These are phyloP conservation scores for Zaprionus bogoriensis DNA, from an alignment of 2,888 invertebrate genomes.

Conservation along the genomic window DNA sequence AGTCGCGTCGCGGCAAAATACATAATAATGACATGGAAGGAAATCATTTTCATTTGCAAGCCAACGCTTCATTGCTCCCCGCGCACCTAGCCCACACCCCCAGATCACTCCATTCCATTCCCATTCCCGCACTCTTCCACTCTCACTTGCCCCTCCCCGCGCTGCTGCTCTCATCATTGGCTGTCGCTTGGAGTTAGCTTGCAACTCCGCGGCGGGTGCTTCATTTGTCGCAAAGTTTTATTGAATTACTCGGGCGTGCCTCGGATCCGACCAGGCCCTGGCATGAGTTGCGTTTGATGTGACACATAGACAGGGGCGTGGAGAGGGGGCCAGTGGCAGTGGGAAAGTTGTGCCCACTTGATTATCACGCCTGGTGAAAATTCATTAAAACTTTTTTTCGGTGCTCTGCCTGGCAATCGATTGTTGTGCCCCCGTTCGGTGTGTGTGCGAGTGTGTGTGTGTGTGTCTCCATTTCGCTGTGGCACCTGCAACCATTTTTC, in stretches of 20 bases:
- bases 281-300: conserved; percentile 55
- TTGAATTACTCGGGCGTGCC: conserved; percentile 77
- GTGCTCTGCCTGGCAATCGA: conserved; percentile 53
- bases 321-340: neutral
- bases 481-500: conserved; percentile 76
- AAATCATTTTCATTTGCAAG: conserved; percentile 77
- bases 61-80: conserved; percentile 52
- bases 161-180: conserved; percentile 26
- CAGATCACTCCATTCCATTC: neutral
- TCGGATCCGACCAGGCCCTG: conserved; percentile 28
- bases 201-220: conserved; percentile 55
- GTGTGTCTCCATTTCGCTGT: conserved; percentile 11
- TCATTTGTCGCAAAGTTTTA: conserved; percentile 80
- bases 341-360: conserved; percentile 42
- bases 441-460: neutral
- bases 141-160: neutral
- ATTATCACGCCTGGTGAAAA: conserved; percentile 76
- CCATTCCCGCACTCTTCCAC: neutral
- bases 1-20: conserved; percentile 60
- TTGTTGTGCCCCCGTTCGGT: conserved; percentile 11
- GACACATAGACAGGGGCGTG: conserved; percentile 15
- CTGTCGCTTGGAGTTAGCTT: conserved; percentile 49
- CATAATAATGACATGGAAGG: conserved; percentile 76
- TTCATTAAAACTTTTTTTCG: conserved; percentile 68
- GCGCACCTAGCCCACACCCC: neutral